Evolutionary conservation across 2,113 vertebrate species (phyloP).

Genomic region (Tricholaema leucomelas): DNA sequence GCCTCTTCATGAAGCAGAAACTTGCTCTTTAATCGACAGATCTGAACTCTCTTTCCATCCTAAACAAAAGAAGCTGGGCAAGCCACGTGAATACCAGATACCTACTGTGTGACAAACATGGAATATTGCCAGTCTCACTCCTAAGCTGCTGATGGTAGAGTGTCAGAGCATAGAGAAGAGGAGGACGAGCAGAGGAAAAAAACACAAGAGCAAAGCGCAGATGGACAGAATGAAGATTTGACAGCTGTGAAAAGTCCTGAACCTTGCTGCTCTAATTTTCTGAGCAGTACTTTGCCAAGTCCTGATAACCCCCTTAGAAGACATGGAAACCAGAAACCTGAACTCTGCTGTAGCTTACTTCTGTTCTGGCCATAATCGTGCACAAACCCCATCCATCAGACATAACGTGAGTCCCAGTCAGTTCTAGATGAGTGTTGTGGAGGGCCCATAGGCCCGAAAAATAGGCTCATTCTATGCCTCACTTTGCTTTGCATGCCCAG

Average conservation of each 20-base stretch:
- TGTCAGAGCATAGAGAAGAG: background rate
- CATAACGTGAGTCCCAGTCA: background rate
- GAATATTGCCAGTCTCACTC: background rate
- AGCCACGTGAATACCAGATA: background rate
- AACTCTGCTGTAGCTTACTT: background rate
- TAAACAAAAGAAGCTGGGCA: background rate
- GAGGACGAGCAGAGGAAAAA: background rate
- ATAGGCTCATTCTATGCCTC: no score
- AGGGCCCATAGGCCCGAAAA: no score
- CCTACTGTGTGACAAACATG: background rate
- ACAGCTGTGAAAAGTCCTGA: background rate
- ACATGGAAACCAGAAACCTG: background rate
- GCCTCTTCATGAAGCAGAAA: background rate
- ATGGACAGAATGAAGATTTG: background rate
- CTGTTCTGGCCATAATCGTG: background rate
- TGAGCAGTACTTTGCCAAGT: background rate
- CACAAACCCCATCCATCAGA: background rate
- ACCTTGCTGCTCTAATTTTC: background rate
- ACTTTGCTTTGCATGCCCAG: no score
- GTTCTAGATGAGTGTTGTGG: background rate
- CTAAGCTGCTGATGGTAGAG: background rate
- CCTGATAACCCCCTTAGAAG: background rate
- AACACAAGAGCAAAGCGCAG: background rate
- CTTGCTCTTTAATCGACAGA: background rate
- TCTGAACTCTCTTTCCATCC: background rate